Percentiles rank a stretch among this genome's conserved stretches.
Evolutionary conservation across 2,113 vertebrate genomes (phyloP).

Genomic region (Thomomys bottae): DNA sequence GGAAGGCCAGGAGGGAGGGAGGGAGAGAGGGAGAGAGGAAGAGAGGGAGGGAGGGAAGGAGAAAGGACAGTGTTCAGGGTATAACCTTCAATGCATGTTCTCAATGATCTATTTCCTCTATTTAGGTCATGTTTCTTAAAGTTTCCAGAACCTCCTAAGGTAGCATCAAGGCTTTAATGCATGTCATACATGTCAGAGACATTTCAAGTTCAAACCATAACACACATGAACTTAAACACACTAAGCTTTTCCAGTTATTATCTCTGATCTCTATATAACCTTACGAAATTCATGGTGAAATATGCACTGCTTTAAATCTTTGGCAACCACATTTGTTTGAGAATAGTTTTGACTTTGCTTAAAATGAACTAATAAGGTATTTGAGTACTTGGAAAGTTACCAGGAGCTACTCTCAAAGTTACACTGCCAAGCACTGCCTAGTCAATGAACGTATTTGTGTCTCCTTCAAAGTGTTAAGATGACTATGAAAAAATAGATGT

Average conservation of each 20-base stretch:
- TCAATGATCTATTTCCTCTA: neutral
- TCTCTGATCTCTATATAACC: neutral
- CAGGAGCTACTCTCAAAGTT: neutral
- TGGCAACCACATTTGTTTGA: neutral
- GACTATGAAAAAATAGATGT: neutral
- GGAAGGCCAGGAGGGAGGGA: too few species aligned
- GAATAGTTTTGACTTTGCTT: neutral
- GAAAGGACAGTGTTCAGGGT: neutral
- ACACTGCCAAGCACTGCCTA: neutral
- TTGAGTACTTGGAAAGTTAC: neutral
- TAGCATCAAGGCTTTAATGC: neutral
- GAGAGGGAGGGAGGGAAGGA: too few species aligned
- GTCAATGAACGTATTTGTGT: slow-evolving; percentile 55
- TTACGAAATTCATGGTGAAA: neutral
- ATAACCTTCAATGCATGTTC: neutral
- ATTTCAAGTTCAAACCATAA: neutral
- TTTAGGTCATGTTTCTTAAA: neutral
- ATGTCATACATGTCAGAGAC: neutral
- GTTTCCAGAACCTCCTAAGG: neutral
- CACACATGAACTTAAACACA: neutral
- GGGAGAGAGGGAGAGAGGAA: neutral
- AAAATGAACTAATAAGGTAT: neutral
- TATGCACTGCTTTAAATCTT: neutral
- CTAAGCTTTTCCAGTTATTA: neutral
- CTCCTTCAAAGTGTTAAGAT: slow-evolving; percentile 47